These are phyloP conservation scores for Hirtodrosophila confusa DNA, from an alignment of 2,888 invertebrate species.

Conservation along the genomic window DNA sequence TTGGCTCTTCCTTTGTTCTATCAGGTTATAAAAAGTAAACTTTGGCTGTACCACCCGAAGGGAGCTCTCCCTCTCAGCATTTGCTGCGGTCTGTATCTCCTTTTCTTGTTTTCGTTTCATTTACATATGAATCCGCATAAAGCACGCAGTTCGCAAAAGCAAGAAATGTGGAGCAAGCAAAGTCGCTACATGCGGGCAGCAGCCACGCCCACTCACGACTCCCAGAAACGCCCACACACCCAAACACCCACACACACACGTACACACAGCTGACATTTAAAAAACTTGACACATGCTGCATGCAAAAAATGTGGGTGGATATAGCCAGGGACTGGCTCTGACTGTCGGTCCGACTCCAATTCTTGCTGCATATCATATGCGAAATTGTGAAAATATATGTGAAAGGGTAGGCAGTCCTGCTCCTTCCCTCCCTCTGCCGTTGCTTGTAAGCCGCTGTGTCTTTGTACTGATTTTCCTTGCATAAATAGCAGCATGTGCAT, in stretches of 20 bases:
- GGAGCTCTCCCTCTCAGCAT: no score
- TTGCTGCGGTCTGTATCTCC: constrained; percentile 1
- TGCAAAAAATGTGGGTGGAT: constrained; percentile 62
- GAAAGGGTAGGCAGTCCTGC: not conserved
- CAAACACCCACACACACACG: constrained; percentile 16
- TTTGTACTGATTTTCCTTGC: constrained; percentile 62
- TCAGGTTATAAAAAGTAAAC: no score
- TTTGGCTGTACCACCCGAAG: no score
- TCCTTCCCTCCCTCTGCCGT: not conserved
- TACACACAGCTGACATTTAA: constrained; percentile 51
- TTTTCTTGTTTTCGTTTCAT: constrained; percentile 51
- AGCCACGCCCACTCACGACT: constrained; percentile 21
- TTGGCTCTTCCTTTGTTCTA: no score
- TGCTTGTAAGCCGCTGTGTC: constrained; percentile 54
- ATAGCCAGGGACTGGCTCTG: constrained; percentile 18
- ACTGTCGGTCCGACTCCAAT: constrained; percentile 17
- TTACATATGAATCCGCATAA: constrained; percentile 68
- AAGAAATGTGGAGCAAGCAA: constrained; percentile 59
- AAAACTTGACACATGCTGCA: constrained; percentile 65
- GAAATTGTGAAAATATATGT: constrained; percentile 17
- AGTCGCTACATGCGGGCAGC: constrained; percentile 19
- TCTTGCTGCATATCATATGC: constrained; percentile 59
- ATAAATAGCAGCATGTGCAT: constrained; percentile 64
- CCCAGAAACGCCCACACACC: constrained; percentile 13
- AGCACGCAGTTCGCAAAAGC: constrained; percentile 45